phyloP scores from a whole-genome alignment of 2,888 invertebrate species.

The Ichneumoninae sp. region DNA sequence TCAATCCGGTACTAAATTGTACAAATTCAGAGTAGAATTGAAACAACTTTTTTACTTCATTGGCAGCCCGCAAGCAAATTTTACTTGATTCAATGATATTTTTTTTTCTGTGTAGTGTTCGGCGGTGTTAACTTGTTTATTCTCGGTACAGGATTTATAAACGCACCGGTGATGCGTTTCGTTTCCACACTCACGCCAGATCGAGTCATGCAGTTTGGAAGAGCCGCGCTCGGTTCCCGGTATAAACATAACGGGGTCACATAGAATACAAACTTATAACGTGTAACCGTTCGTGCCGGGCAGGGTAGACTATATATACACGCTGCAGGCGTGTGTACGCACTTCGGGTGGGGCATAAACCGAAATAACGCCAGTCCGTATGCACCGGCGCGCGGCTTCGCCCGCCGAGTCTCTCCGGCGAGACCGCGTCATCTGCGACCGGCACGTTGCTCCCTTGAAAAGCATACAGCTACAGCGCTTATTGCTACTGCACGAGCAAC shows the following conservation, averaged over 20 bases:
- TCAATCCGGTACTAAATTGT: too few species aligned
- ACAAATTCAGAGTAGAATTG: too few species aligned
- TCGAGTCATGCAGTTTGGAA: conserved; percentile 15
- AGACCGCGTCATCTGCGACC: conserved; percentile 61
- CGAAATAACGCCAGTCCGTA: conserved; percentile 61
- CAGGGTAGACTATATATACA: conserved; percentile 3
- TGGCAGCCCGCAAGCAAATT: too few species aligned
- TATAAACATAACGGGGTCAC: conserved; percentile 47
- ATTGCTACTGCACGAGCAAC: conserved; percentile 42
- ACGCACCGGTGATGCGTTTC: conserved; percentile 6
- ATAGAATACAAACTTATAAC: conserved; percentile 17
- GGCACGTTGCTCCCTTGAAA: conserved; percentile 51
- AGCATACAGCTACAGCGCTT: conserved; percentile 30
- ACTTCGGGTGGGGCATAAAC: conserved; percentile 55
- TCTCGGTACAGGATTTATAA: conserved; percentile 4
- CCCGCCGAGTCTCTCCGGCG: conserved; percentile 8
- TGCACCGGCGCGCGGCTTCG: conserved; percentile 34
- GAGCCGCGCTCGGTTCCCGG: conserved; percentile 13
- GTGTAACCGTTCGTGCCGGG: background rate
- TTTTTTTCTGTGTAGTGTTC: background rate
- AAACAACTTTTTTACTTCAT: too few species aligned
- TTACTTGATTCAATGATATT: too few species aligned
- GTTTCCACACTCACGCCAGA: background rate
- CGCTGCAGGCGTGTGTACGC: conserved; percentile 46
- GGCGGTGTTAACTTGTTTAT: background rate